phyloP scores from a whole-genome alignment of 2,888 invertebrate species.

The Drosophila paranaensis region DNA sequence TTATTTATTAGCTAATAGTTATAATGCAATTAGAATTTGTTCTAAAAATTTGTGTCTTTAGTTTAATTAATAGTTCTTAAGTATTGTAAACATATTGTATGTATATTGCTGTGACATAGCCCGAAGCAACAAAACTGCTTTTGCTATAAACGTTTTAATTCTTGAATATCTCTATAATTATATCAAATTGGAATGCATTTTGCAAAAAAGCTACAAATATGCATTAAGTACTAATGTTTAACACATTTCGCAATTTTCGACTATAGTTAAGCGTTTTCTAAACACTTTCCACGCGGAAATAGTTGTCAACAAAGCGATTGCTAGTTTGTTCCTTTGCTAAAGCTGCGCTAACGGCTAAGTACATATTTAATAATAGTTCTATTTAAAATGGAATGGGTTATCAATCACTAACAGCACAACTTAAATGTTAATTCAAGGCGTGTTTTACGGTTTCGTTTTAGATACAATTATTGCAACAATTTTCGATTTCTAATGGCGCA shows the following conservation, averaged over 20 bases:
- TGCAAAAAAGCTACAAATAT: slow-evolving; percentile 59
- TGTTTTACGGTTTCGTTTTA: slow-evolving; percentile 50
- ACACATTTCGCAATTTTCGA: slow-evolving; percentile 45
- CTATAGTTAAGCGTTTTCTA: slow-evolving; percentile 52
- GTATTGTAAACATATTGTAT: slow-evolving; percentile 43
- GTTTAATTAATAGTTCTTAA: slow-evolving; percentile 50
- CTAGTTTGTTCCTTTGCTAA: slow-evolving; percentile 65
- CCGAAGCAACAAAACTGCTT: slow-evolving; percentile 41
- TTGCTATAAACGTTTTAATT: slow-evolving; percentile 35
- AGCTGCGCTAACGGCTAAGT: slow-evolving; percentile 73
- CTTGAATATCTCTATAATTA: slow-evolving; percentile 36
- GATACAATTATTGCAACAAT: slow-evolving; percentile 71
- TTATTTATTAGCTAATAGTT: slow-evolving; percentile 70
- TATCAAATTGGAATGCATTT: slow-evolving; percentile 32
- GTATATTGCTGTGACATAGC: slow-evolving; percentile 63
- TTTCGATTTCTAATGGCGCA: slow-evolving; percentile 65
- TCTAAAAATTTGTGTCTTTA: slow-evolving; percentile 59
- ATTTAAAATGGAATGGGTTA: slow-evolving; percentile 36
- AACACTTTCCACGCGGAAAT: slow-evolving; percentile 63
- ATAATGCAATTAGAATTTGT: slow-evolving; percentile 69
- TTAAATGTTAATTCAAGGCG: slow-evolving; percentile 64
- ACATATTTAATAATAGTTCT: slow-evolving; percentile 27
- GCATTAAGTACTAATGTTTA: slow-evolving; percentile 48
- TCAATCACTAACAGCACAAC: slow-evolving; percentile 72
- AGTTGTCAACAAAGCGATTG: slow-evolving; percentile 74